Percentiles rank a stretch among this genome's conserved stretches.
phyloP scores from a whole-genome alignment of 2,113 vertebrate species.

The Chunga burmeisteri region DNA sequence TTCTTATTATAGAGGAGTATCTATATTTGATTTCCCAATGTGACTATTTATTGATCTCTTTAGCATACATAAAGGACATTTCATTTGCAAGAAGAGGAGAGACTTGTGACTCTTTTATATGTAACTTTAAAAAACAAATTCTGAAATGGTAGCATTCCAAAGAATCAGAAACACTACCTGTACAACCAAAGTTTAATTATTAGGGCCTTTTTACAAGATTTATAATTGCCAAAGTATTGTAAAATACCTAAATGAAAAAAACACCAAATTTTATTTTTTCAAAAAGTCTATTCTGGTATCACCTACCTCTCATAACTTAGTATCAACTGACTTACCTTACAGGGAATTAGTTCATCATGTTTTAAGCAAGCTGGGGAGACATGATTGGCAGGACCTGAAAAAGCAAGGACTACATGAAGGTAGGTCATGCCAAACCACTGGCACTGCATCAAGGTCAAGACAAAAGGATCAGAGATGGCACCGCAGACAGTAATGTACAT shows the following conservation, averaged over 20 bases:
- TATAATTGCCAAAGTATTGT: not conserved
- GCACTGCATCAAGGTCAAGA: not conserved
- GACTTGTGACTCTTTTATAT: not conserved
- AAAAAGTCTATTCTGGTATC: not conserved
- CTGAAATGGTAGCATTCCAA: not conserved
- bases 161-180: not conserved
- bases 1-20: not conserved
- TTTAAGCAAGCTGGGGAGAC: not conserved
- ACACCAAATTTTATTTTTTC: fast-evolving
- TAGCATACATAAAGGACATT: not conserved
- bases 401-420: not conserved
- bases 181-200: not conserved
- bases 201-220: not conserved
- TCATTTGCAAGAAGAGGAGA: not conserved
- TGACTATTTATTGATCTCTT: not conserved
- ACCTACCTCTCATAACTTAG: not conserved
- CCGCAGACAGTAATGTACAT: not conserved
- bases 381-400: not conserved
- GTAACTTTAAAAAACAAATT: not conserved
- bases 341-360: not conserved
- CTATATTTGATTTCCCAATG: not conserved
- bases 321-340: not conserved
- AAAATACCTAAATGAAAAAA: not conserved
- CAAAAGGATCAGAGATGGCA: not conserved
- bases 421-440: not conserved